phyloP scores from a whole-genome alignment of 2,888 invertebrate genomes.

The Zhuqinia jingwanae region DNA sequence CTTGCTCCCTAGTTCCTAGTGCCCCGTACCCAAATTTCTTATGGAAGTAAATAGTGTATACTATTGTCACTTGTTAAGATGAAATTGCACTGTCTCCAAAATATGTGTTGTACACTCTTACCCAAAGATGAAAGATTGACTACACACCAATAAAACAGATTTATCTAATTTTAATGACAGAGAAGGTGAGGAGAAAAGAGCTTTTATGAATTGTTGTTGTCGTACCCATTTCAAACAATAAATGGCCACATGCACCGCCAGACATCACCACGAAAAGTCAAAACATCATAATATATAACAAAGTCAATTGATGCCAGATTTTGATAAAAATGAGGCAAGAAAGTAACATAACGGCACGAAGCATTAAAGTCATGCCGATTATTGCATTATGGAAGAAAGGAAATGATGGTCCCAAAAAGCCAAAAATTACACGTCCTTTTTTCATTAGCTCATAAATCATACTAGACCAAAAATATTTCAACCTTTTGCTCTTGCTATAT shows the following conservation, averaged over 20 bases:
- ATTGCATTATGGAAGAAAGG: slow-evolving; percentile 4
- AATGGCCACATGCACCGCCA: slow-evolving; percentile 68
- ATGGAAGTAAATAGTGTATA: neutral
- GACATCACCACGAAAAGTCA: slow-evolving; percentile 71
- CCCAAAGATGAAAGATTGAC: neutral
- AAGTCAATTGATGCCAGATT: slow-evolving; percentile 52
- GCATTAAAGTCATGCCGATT: slow-evolving; percentile 58
- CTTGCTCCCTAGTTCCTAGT: too few species aligned
- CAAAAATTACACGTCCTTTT: slow-evolving; percentile 20
- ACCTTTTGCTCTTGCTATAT: neutral
- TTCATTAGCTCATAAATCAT: slow-evolving; percentile 69
- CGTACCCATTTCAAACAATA: slow-evolving; percentile 29
- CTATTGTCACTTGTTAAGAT: neutral
- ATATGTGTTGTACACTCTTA: slow-evolving; percentile 12
- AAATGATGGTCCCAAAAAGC: slow-evolving; percentile 1
- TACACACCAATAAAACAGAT: slow-evolving; percentile 39
- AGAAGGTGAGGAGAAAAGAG: neutral
- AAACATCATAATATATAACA: slow-evolving; percentile 49
- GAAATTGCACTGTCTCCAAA: slow-evolving; percentile 1
- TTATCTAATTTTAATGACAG: slow-evolving; percentile 35
- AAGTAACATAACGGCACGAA: slow-evolving; percentile 61
- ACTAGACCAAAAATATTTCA: slow-evolving; percentile 48
- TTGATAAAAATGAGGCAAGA: slow-evolving; percentile 49
- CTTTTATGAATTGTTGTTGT: neutral
- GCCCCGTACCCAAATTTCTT: too few species aligned